phyloP scores from a whole-genome alignment of 2,888 invertebrate genomes.

The Dynastes tityus region DNA sequence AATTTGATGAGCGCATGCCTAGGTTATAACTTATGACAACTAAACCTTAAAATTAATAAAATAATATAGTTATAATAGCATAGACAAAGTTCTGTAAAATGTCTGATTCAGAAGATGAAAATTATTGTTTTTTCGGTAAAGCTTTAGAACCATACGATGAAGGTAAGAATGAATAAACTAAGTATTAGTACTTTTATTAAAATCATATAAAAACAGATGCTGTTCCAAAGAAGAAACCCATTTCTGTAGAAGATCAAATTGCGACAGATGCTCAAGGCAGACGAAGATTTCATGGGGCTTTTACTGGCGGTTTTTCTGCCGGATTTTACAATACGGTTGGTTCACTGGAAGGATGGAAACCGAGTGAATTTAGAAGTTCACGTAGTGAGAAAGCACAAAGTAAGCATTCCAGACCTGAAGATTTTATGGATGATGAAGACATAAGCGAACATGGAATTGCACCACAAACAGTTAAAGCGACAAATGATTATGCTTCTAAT shows the following conservation, averaged over 20 bases:
- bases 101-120: constrained; percentile 75
- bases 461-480: constrained; percentile 87
- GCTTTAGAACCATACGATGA: constrained; percentile 87
- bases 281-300: constrained; percentile 97
- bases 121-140: constrained; percentile 84
- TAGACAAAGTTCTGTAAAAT: constrained; percentile 54
- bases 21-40: neutral
- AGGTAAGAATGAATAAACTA: constrained; percentile 73
- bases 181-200: constrained; percentile 23
- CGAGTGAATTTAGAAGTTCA: constrained; percentile 92
- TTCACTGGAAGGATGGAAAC: constrained; percentile 95
- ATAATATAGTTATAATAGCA: neutral
- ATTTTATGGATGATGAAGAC: constrained; percentile 99
- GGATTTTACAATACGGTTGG: constrained; percentile 98
- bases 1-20: too few species aligned
- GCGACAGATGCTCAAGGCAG: constrained; percentile 92
- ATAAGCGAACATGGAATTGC: constrained; percentile 96
- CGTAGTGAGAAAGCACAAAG: constrained; percentile 78
- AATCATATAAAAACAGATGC: constrained; percentile 75
- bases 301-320: constrained; percentile 97
- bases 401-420: constrained; percentile 82
- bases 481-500: constrained; percentile 79
- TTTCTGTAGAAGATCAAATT: constrained; percentile 87
- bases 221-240: constrained; percentile 85
- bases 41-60: neutral